Evolutionary conservation across 2,888 invertebrate species (phyloP), one percentile per base, ranked within the genome.

Genomic region (Andrena praecox): DNA sequence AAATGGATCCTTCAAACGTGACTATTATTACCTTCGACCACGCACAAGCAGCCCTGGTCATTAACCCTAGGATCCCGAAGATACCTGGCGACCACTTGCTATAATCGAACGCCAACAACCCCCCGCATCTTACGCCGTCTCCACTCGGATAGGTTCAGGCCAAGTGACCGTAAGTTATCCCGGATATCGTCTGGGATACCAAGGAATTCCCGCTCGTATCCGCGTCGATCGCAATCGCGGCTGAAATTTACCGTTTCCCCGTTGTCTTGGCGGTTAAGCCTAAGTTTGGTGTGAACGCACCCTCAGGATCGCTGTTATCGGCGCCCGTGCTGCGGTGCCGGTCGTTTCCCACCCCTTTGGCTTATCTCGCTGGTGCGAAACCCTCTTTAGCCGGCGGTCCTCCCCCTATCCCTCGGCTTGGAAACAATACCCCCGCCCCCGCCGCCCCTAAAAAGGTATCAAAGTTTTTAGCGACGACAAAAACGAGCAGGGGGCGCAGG

Each of bases 261-360:
- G 77, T 82, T 73, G 54, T 85, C 82, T 67, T 69, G 86, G 79
- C 59, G 86, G 50, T 76, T 72, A 74, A 85, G 88, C 82, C 77
- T 80, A 84, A 82, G 82, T 82, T 81, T 60, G 75, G 68, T 82
- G 84, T 78, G 85, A 84, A 88, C 86, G 85, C 86, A 86, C 86
- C 84, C 88, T 79, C 80, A 77, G 85, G 84, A 87, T 85, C 85
- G 87, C 87, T 89, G 90, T 91, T 91, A 90, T 91, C 91, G 87
- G 89, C 84, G 85, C 79, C 77, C 64, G 71, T 59, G 70, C 64
- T 71, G 75, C 74, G 60, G 69, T 73, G 70, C 71, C 67, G 76
- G 64, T 76, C 85, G 70, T 87, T 87, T 81, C 82, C 82, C 80
- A 79, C 78, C 85, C 77, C 80, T 73, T 74, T 20, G 82, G 81